Percentiles rank a stretch among this genome's conserved stretches.
Evolutionary conservation across 2,888 invertebrate genomes (phyloP).

Genomic region (Schizotus pectinicornis): DNA sequence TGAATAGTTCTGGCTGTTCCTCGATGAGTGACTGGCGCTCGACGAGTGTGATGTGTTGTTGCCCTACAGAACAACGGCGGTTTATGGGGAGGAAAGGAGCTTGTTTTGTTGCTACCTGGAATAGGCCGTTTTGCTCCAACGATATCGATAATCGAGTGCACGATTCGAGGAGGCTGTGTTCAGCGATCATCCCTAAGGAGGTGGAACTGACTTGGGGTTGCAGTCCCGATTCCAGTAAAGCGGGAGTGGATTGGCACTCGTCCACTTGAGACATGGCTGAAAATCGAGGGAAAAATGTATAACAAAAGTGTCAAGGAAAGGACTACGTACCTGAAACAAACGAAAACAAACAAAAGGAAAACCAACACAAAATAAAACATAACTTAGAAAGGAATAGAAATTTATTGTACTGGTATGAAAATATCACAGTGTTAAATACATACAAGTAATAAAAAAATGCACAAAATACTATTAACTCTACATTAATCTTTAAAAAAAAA

Average conservation of each 20-base stretch:
- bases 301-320: slow-evolving; percentile 7
- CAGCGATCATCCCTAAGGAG: slow-evolving; percentile 82
- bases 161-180: slow-evolving; percentile 84
- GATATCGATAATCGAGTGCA: slow-evolving; percentile 88
- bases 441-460: slow-evolving; percentile 22
- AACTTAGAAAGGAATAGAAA: slow-evolving; percentile 43
- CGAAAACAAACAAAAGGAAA: slow-evolving; percentile 30
- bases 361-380: slow-evolving; percentile 46
- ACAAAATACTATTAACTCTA: slow-evolving; percentile 32
- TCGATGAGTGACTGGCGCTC: slow-evolving; percentile 73
- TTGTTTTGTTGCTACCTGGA: slow-evolving; percentile 62
- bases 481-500: slow-evolving; percentile 27
- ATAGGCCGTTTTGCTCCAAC: slow-evolving; percentile 80
- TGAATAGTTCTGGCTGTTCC: slow-evolving; percentile 64
- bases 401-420: slow-evolving; percentile 46
- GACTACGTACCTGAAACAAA: background rate
- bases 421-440: slow-evolving; percentile 50
- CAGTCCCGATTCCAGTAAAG: slow-evolving; percentile 73
- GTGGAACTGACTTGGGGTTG: slow-evolving; percentile 65
- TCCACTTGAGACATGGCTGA: slow-evolving; percentile 82
- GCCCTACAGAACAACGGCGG: slow-evolving; percentile 38
- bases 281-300: slow-evolving; percentile 35
- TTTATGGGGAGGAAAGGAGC: background rate
- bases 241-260: slow-evolving; percentile 89
- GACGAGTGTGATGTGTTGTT: slow-evolving; percentile 73